phyloP scores from a whole-genome alignment of 1,140 invertebrate genomes.

The Zaprionus camerounensis region DNA sequence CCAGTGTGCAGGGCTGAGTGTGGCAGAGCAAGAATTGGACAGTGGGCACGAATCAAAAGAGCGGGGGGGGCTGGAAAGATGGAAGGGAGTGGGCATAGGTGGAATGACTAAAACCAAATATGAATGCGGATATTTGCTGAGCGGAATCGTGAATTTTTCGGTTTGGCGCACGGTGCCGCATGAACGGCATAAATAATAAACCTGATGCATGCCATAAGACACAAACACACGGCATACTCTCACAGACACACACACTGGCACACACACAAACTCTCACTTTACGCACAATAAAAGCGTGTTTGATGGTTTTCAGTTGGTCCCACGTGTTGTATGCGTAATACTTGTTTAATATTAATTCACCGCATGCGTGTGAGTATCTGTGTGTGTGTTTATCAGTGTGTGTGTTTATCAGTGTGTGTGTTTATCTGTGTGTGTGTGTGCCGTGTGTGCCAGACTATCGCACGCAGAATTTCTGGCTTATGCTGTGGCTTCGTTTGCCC shows the following conservation, averaged over 20 bases:
- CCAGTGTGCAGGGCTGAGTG: not conserved
- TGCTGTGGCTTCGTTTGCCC: not conserved
- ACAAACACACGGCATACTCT: slow-evolving; percentile 1
- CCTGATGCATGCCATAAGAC: slow-evolving; percentile 45
- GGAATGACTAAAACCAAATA: not conserved
- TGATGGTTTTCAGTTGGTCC: slow-evolving; percentile 62
- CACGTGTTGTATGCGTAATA: slow-evolving; percentile 67
- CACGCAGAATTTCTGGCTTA: not conserved
- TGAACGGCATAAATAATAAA: slow-evolving; percentile 74
- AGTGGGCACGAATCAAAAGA: no score
- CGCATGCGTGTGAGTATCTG: slow-evolving; percentile 5
- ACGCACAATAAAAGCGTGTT: slow-evolving; percentile 34
- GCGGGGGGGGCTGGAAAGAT: not conserved
- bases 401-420: not conserved
- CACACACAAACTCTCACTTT: slow-evolving; percentile 2
- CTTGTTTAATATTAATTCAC: slow-evolving; percentile 67
- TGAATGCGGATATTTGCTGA: slow-evolving; percentile 1
- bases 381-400: slow-evolving; percentile 12
- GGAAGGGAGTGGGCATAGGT: not conserved
- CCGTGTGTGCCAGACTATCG: not conserved
- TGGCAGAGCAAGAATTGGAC: not conserved
- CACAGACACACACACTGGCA: not conserved
- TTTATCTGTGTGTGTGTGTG: slow-evolving; percentile 31
- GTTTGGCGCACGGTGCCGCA: slow-evolving; percentile 30
- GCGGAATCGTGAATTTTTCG: slow-evolving; percentile 34